phyloP scores from a whole-genome alignment of 2,888 invertebrate species.

The Mythimna albipuncta region DNA sequence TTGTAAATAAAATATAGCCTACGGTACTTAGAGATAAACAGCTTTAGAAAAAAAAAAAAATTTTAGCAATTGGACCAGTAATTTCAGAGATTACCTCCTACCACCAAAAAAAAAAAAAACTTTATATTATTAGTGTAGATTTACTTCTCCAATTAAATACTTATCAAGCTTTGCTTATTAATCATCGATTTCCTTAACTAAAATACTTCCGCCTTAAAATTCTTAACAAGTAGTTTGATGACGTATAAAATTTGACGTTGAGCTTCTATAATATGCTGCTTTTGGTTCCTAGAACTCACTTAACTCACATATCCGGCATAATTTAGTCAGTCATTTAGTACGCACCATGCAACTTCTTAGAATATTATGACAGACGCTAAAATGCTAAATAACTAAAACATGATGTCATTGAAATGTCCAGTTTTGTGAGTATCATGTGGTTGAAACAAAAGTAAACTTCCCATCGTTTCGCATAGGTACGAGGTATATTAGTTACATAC shows the following conservation, averaged over 20 bases:
- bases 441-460: conserved; percentile 12
- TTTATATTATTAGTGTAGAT: too few species aligned
- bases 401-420: conserved; percentile 45
- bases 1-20: too few species aligned
- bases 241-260: conserved; percentile 15
- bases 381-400: conserved; percentile 44
- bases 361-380: conserved; percentile 43
- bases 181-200: conserved; percentile 1
- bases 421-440: conserved; percentile 23
- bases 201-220: neutral
- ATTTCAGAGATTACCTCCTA: too few species aligned
- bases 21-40: too few species aligned
- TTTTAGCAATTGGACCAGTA: too few species aligned
- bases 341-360: conserved; percentile 44
- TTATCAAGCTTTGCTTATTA: neutral
- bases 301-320: conserved; percentile 43
- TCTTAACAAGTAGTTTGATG: neutral
- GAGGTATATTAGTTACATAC: neutral
- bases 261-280: conserved; percentile 28
- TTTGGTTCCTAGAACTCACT: conserved; percentile 45
- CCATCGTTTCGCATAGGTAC: neutral
- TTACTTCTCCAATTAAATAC: neutral
- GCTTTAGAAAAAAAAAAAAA: too few species aligned
- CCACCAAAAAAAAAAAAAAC: too few species aligned
- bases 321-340: conserved; percentile 43